Evolutionary conservation across 2,797 vertebrate species (phyloP).

Genomic region (Phoeniculus purpureus): DNA sequence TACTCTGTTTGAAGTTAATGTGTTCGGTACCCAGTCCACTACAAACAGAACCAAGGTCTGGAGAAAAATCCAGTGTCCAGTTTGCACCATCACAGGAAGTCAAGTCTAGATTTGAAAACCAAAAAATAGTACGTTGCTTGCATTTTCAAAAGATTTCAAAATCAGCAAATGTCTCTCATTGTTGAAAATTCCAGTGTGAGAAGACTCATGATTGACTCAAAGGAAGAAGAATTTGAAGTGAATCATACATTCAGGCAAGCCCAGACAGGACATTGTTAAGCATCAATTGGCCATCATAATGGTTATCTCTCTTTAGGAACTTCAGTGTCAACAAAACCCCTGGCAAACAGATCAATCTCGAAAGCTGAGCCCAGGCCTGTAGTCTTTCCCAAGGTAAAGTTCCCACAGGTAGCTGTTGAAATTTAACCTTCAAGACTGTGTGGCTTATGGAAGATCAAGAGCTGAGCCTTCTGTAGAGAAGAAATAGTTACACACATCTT

Average conservation of each 20-base stretch:
- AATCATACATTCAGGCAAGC: conserved; percentile 30
- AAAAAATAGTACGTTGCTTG: background rate
- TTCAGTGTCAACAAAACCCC: conserved; percentile 47
- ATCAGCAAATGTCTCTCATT: background rate
- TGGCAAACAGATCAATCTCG: conserved; percentile 16
- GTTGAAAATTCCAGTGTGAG: conserved; percentile 26
- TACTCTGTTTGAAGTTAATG: background rate
- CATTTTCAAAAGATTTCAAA: background rate
- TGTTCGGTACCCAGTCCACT: background rate
- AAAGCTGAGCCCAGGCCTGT: background rate
- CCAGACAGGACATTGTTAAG: conserved; percentile 46
- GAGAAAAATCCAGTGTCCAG: background rate
- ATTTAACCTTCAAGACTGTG: background rate
- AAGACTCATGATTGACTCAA: background rate
- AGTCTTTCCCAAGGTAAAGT: background rate
- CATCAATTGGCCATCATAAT: conserved; percentile 63
- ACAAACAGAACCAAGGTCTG: background rate
- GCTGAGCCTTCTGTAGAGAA: background rate
- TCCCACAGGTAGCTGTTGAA: background rate
- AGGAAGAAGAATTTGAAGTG: conserved; percentile 35
- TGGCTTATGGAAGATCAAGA: background rate
- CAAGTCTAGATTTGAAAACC: too few species aligned
- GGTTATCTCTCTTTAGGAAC: conserved; percentile 72
- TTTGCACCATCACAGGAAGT: too few species aligned
- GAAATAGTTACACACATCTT: background rate